Conservation (phyloP, 92 coral and sea anemone genomes). For the Porites lobata region DNA sequence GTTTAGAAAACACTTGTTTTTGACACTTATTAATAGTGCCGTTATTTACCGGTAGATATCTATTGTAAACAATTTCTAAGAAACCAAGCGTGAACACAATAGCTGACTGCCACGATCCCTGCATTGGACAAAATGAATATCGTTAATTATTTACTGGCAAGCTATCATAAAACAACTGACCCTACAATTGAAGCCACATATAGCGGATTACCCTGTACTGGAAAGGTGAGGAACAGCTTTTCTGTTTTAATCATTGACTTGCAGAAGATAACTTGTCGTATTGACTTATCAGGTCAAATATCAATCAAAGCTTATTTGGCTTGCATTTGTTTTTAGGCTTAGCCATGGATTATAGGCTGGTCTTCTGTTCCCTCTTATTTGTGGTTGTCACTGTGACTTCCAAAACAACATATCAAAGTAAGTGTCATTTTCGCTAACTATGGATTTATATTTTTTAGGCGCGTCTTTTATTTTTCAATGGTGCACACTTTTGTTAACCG, state of each 20-base stretch:
- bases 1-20: constrained; percentile 44
- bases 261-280: constrained; percentile 6
- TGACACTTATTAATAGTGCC: constrained; percentile 40
- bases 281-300: constrained; percentile 18
- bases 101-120: constrained; percentile 78
- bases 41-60: constrained; percentile 41
- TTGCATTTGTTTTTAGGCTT: constrained; percentile 46
- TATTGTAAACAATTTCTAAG: constrained; percentile 37
- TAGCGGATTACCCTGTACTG: constrained; percentile 38
- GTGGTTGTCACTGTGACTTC: constrained; percentile 81
- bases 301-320: constrained; percentile 24
- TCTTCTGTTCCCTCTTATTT: constrained; percentile 87
- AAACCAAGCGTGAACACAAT: constrained; percentile 73
- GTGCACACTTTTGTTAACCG: not conserved
- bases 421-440: constrained; percentile 15
- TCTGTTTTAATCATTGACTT: not conserved
- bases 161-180: constrained; percentile 71
- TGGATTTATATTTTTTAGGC: not conserved
- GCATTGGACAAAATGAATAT: constrained; percentile 65
- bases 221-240: constrained; percentile 39
- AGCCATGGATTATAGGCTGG: constrained; percentile 92
- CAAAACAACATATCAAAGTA: constrained; percentile 73
- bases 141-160: constrained; percentile 67
- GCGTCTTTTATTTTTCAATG: not conserved
- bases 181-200: constrained; percentile 62